Evolutionary conservation across 2,888 invertebrate species (phyloP).

Genomic region (Abrostola tripartita): DNA sequence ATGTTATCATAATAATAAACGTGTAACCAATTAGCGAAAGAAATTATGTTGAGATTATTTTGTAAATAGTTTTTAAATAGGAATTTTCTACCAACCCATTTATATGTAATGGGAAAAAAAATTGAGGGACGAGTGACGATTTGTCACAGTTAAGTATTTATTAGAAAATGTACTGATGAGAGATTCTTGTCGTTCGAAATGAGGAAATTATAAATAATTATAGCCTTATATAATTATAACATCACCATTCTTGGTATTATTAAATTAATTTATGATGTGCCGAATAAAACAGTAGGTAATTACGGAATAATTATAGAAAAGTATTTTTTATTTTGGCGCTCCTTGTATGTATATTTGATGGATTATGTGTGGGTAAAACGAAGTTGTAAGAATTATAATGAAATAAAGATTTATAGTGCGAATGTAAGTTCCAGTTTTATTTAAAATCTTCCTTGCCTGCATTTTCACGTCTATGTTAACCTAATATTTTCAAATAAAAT

Average conservation of each 20-base stretch:
- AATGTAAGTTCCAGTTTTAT: conserved; percentile 26
- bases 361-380: conserved; percentile 51
- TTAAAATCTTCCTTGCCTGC: neutral
- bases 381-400: conserved; percentile 50
- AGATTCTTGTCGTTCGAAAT: conserved; percentile 4
- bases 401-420: conserved; percentile 55
- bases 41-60: conserved; percentile 60
- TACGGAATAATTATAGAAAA: conserved; percentile 25
- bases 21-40: conserved; percentile 45
- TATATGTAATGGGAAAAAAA: conserved; percentile 27
- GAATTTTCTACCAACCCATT: conserved; percentile 41
- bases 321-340: conserved; percentile 33
- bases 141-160: conserved; percentile 16
- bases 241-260: conserved; percentile 35
- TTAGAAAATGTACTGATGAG: conserved; percentile 5
- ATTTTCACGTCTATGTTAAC: too few relatives aligned
- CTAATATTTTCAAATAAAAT: too few relatives aligned
- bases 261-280: conserved; percentile 27
- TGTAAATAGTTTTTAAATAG: conserved; percentile 58
- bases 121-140: conserved; percentile 10
- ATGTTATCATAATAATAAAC: conserved; percentile 50
- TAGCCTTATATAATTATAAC: conserved; percentile 15
- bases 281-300: conserved; percentile 31
- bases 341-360: conserved; percentile 61
- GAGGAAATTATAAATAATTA: conserved; percentile 9